Evolutionary conservation across 2,888 invertebrate genomes (phyloP).

Genomic region (Nomada hirtipes): DNA sequence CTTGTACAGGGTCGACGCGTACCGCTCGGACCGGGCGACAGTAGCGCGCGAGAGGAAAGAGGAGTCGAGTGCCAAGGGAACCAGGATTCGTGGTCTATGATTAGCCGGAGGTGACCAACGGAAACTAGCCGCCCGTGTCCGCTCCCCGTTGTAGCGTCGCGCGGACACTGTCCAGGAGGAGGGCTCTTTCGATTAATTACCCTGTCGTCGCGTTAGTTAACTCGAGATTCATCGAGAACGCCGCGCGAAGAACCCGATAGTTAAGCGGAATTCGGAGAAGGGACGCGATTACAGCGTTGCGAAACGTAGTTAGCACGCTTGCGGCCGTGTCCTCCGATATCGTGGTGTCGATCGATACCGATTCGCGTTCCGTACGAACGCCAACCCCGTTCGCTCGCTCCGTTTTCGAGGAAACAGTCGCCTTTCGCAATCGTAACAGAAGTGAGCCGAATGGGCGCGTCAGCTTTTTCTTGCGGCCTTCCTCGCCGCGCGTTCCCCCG

Average conservation of each 20-base stretch:
- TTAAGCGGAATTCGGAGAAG: constrained; percentile 66
- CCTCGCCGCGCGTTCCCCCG: constrained; percentile 52
- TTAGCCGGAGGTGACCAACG: constrained; percentile 81
- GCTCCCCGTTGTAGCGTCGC: constrained; percentile 48
- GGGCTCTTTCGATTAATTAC: constrained; percentile 83
- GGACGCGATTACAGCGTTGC: constrained; percentile 66
- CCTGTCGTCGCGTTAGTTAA: constrained; percentile 76
- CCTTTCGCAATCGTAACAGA: not conserved
- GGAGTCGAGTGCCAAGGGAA: constrained; percentile 81
- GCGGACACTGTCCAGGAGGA: constrained; percentile 66
- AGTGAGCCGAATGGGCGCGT: constrained; percentile 59
- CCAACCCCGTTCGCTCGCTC: too few relatives aligned
- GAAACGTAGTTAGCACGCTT: constrained; percentile 10
- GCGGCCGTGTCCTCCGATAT: not conserved
- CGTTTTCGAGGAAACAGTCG: constrained; percentile 26
- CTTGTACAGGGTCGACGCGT: constrained; percentile 70
- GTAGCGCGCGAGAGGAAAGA: constrained; percentile 65
- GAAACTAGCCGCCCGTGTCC: constrained; percentile 69
- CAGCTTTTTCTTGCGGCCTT: constrained; percentile 54
- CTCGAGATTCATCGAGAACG: constrained; percentile 80
- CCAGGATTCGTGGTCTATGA: constrained; percentile 80
- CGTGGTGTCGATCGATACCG: constrained; percentile 28
- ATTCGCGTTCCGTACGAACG: not conserved
- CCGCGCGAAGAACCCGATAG: constrained; percentile 73
- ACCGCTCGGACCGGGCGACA: constrained; percentile 21